Evolutionary conservation across 2,113 vertebrate genomes (phyloP).

Genomic region (Sterna hirundo): DNA sequence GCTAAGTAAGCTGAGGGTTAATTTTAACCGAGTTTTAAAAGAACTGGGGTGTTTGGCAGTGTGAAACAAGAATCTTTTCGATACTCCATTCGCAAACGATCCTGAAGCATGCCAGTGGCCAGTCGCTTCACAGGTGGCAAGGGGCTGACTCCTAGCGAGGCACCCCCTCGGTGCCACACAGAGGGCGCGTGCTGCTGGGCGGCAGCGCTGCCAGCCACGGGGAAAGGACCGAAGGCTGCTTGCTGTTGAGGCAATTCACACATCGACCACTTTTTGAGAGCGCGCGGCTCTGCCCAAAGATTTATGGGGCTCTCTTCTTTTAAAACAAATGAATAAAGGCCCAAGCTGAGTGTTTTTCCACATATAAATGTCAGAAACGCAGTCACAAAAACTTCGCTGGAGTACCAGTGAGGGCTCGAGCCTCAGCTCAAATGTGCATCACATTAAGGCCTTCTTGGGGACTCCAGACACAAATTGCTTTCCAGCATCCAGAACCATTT

Average conservation of each 20-base stretch:
- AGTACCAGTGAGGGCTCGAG: constrained; percentile 10
- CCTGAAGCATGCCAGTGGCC: background rate
- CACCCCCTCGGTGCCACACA: background rate
- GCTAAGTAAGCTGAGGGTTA: background rate
- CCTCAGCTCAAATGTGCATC: constrained; percentile 27
- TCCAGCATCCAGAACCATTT: constrained; percentile 64
- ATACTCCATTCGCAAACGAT: background rate
- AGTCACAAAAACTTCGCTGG: constrained; percentile 47
- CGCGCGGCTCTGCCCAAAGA: background rate
- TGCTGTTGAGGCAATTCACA: constrained; percentile 21
- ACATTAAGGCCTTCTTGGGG: constrained; percentile 31
- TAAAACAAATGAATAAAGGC: constrained; percentile 63
- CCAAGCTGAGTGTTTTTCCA: constrained; percentile 70
- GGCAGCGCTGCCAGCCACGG: rapidly evolving
- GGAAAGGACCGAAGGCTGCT: background rate
- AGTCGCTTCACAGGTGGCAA: background rate
- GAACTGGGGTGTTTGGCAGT: background rate
- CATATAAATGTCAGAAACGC: constrained; percentile 62
- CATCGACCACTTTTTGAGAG: constrained; percentile 12
- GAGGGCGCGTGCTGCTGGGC: background rate
- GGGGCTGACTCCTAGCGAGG: background rate
- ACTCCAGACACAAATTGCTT: constrained; percentile 41
- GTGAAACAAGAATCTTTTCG: background rate
- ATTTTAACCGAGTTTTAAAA: background rate
- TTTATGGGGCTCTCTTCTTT: constrained; percentile 42